Conservation (phyloP, 2,888 invertebrate genomes). For the Apamea sordens region DNA sequence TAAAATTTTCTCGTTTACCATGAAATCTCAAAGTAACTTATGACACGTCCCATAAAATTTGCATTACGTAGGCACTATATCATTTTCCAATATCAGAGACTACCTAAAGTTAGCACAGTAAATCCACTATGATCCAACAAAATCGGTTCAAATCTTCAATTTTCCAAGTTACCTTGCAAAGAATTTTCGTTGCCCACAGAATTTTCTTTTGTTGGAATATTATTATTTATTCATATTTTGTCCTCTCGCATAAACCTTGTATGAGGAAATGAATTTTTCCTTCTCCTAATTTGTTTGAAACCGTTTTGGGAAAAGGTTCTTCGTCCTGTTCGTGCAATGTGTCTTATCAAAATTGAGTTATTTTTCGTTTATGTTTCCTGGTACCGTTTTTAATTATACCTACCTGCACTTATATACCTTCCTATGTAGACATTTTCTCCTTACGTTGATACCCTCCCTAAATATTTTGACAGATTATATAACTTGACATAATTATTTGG, state of each 20-base stretch:
- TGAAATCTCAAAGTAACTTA: slow-evolving; percentile 20
- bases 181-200: slow-evolving; percentile 32
- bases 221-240: slow-evolving; percentile 56
- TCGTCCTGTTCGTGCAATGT: slow-evolving; percentile 2
- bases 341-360: slow-evolving; percentile 21
- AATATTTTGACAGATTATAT: slow-evolving; percentile 43
- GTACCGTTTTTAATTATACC: not conserved
- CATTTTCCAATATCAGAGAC: slow-evolving; percentile 62
- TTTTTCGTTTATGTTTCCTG: not conserved
- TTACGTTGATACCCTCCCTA: not conserved
- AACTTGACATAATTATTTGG: slow-evolving; percentile 49
- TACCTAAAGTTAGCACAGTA: slow-evolving; percentile 59
- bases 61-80: slow-evolving; percentile 47
- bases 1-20: slow-evolving; percentile 5
- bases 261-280: slow-evolving; percentile 40
- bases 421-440: not conserved
- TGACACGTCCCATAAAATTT: slow-evolving; percentile 44
- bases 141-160: slow-evolving; percentile 72
- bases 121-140: slow-evolving; percentile 71
- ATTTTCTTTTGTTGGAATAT: slow-evolving; percentile 33
- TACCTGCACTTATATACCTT: not conserved
- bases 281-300: slow-evolving; percentile 40
- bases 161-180: slow-evolving; percentile 61
- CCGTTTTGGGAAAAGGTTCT: slow-evolving; percentile 17
- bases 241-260: slow-evolving; percentile 34